These are phyloP conservation scores for Myripristis jacobus DNA, from an alignment of 2,797 vertebrate species.

Conservation along the genomic window DNA sequence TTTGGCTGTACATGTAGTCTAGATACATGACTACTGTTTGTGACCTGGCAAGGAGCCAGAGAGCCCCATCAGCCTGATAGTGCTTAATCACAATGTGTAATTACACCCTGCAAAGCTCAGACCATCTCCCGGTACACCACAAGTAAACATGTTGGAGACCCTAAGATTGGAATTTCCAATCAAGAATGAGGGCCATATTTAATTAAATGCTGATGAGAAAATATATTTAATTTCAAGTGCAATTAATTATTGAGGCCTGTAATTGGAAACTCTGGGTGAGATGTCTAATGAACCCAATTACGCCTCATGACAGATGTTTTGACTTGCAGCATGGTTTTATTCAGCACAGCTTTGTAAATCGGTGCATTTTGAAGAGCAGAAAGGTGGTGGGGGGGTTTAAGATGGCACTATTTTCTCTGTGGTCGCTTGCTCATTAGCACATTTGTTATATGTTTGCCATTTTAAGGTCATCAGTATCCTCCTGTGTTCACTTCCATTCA, in stretches of 20 bases:
- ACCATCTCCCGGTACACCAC: slow-evolving; percentile 82
- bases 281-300: slow-evolving; percentile 99
- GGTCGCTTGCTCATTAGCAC: slow-evolving; percentile 75
- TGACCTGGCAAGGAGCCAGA: slow-evolving; percentile 74
- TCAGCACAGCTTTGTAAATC: slow-evolving; percentile 60
- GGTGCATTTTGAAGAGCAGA: slow-evolving; percentile 55
- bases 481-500: slow-evolving; percentile 76
- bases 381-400: slow-evolving; percentile 49
- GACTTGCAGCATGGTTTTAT: slow-evolving; percentile 66
- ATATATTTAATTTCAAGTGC: slow-evolving; percentile 98
- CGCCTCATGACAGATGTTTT: slow-evolving; percentile 96
- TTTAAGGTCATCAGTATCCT: slow-evolving; percentile 81
- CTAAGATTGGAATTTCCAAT: slow-evolving; percentile 89
- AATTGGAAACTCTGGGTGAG: slow-evolving; percentile 93
- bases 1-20: slow-evolving; percentile 42
- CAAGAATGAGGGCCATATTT: slow-evolving; percentile 90
- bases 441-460: slow-evolving; percentile 71
- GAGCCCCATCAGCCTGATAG: slow-evolving; percentile 79
- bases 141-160: slow-evolving; percentile 91
- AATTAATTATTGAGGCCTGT: slow-evolving; percentile 98
- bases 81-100: slow-evolving; percentile 87
- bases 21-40: slow-evolving; percentile 56
- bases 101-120: slow-evolving; percentile 86
- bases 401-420: slow-evolving; percentile 70
- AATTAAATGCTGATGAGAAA: slow-evolving; percentile 99